Conservation (phyloP, 1,140 invertebrate species). For the Gonioctena quinquepunctata region DNA sequence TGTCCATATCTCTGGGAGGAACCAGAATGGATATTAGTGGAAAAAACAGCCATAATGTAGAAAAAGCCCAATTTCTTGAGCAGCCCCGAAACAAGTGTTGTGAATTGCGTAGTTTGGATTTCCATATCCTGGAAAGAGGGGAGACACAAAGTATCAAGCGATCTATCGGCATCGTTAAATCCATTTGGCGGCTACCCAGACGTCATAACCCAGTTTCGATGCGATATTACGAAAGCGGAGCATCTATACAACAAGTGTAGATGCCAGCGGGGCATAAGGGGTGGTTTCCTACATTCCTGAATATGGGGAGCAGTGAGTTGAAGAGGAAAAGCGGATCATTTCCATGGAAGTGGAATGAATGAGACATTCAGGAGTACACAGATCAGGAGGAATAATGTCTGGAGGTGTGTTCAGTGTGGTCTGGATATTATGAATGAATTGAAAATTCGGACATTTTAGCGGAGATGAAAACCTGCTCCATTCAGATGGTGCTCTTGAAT, state of each 20-base stretch:
- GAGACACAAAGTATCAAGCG: conserved; percentile 16
- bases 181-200: conserved; percentile 18
- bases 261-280: background rate
- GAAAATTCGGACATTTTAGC: too few relatives aligned
- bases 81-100: conserved; percentile 9
- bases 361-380: too few relatives aligned
- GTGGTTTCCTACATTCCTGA: background rate
- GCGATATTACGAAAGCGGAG: background rate
- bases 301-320: background rate
- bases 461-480: too few relatives aligned
- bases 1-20: too few relatives aligned
- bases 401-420: too few relatives aligned
- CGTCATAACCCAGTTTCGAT: conserved; percentile 15
- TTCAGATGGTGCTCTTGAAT: too few relatives aligned
- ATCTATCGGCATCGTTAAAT: conserved; percentile 14
- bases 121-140: conserved; percentile 21
- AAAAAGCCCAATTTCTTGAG: background rate
- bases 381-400: too few relatives aligned
- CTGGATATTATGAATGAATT: too few relatives aligned
- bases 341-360: background rate
- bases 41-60: too few relatives aligned
- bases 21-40: too few relatives aligned
- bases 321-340: background rate
- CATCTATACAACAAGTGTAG: background rate
- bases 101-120: conserved; percentile 16